Conservation (phyloP, 2,797 vertebrate species). For the Aratinga solstitialis region DNA sequence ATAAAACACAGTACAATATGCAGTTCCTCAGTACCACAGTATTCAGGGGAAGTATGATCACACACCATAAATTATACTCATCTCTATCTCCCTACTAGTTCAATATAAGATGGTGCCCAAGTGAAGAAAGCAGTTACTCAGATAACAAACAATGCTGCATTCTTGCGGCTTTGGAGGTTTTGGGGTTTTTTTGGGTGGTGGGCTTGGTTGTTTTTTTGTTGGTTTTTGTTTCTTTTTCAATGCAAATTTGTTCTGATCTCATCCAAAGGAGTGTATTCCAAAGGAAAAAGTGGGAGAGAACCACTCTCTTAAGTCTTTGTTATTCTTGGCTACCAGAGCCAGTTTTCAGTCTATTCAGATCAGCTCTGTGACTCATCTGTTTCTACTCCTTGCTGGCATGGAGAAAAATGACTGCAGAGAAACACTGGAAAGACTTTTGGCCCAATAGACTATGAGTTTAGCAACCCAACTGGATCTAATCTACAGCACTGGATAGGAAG, state of each 20-base stretch:
- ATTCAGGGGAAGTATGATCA: background rate
- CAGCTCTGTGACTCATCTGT: conserved; percentile 16
- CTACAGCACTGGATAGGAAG: background rate
- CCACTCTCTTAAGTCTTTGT: background rate
- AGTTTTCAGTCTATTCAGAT: conserved; percentile 9
- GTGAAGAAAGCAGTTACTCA: background rate
- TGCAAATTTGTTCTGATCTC: background rate
- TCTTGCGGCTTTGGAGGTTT: background rate
- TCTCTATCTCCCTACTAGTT: background rate
- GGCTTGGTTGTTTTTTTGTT: background rate
- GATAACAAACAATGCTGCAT: background rate
- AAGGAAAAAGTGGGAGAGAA: background rate
- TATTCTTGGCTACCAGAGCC: background rate
- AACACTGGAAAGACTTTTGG: background rate
- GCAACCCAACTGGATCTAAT: background rate
- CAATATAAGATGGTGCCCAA: background rate
- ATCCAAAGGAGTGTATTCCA: background rate
- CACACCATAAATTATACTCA: background rate
- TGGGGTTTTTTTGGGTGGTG: background rate
- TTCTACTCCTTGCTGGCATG: conserved; percentile 31
- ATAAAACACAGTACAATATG: background rate
- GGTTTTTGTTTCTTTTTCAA: background rate
- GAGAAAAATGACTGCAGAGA: conserved; percentile 6
- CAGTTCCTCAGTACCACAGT: background rate
- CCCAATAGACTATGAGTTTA: background rate